phyloP scores from a whole-genome alignment of 2,113 vertebrate genomes.

The Psammodynastes pulverulentus region DNA sequence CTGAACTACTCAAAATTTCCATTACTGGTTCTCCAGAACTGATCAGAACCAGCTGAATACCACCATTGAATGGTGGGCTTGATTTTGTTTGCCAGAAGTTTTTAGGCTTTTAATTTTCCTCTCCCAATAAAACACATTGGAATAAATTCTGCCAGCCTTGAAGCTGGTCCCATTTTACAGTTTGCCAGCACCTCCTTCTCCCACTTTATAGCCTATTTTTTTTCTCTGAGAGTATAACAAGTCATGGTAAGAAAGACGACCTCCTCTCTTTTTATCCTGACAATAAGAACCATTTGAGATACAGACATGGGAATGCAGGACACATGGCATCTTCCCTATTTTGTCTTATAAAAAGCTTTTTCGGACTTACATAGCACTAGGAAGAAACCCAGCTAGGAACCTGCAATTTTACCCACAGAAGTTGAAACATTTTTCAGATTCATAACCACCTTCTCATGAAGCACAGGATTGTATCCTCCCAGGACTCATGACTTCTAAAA shows the following conservation, averaged over 20 bases:
- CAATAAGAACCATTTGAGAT: neutral
- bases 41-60: too few species aligned
- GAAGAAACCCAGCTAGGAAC: too few species aligned
- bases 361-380: too few species aligned
- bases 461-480: neutral
- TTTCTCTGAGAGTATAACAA: neutral
- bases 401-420: too few species aligned
- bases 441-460: neutral
- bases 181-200: neutral
- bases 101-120: neutral
- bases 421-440: neutral
- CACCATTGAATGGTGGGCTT: neutral
- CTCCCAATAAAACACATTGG: neutral
- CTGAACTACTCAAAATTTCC: too few species aligned
- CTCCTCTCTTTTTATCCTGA: neutral
- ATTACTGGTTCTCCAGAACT: too few species aligned
- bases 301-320: neutral
- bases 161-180: neutral
- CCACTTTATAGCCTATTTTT: neutral
- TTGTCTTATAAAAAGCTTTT: neutral
- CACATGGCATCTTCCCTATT: neutral
- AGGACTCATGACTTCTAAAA: neutral
- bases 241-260: neutral
- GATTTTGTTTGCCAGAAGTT: neutral
- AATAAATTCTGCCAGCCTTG: neutral